Conservation (phyloP, 2,888 invertebrate species). For the Rhamphomyia laevipes region DNA sequence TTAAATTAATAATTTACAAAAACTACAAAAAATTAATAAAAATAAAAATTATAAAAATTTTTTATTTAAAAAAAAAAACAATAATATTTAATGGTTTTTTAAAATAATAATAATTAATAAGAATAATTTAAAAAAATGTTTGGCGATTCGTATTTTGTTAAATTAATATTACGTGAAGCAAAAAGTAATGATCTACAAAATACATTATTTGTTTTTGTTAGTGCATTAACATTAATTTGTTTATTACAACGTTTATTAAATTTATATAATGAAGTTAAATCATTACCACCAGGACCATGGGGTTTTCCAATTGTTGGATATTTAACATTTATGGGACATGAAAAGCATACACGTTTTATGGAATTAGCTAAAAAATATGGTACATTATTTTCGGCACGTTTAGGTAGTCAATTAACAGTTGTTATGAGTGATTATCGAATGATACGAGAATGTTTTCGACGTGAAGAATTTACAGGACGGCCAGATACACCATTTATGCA, state of each 20-base stretch:
- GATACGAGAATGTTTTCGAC: slow-evolving; percentile 74
- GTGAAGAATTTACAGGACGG: slow-evolving; percentile 78
- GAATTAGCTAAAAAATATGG: slow-evolving; percentile 69
- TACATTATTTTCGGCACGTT: slow-evolving; percentile 63
- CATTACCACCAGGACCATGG: slow-evolving; percentile 80
- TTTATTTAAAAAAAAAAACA: slow-evolving; percentile 1
- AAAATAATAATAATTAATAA: not conserved
- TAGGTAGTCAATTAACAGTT: slow-evolving; percentile 73
- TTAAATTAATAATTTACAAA: slow-evolving; percentile 1
- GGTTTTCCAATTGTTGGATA: slow-evolving; percentile 76
- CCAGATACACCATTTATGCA: slow-evolving; percentile 78
- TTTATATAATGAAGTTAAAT: slow-evolving; percentile 28
- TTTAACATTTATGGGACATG: slow-evolving; percentile 63
- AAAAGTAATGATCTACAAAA: slow-evolving; percentile 30
- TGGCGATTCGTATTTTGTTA: slow-evolving; percentile 30
- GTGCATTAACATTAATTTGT: slow-evolving; percentile 28
- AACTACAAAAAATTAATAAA: slow-evolving; percentile 4
- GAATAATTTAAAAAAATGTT: slow-evolving; percentile 21
- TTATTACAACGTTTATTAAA: slow-evolving; percentile 33
- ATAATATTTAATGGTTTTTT: not conserved
- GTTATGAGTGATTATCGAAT: slow-evolving; percentile 77
- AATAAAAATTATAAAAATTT: slow-evolving; percentile 2
- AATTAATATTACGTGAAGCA: slow-evolving; percentile 28
- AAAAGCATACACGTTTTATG: slow-evolving; percentile 65
- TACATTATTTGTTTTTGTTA: slow-evolving; percentile 29